phyloP scores from a whole-genome alignment of 1,140 invertebrate genomes.

The Maniola jurtina region DNA sequence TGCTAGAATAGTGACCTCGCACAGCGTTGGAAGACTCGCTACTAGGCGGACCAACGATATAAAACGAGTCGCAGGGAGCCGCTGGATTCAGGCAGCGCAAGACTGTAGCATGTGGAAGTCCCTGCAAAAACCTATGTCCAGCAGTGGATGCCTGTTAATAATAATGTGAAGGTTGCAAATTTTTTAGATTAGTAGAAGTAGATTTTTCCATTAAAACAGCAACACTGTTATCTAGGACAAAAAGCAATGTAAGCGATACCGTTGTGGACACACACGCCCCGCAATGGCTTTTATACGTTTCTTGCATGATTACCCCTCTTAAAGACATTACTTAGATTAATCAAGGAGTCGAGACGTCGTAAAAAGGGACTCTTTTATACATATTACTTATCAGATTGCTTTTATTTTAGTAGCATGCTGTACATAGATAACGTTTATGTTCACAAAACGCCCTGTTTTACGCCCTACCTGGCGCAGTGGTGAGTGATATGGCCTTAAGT shows the following conservation, averaged over 20 bases:
- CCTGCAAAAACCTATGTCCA: no score
- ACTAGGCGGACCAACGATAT: no score
- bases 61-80: no score
- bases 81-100: no score
- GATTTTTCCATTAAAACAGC: constrained; percentile 1
- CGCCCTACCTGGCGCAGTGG: no score
- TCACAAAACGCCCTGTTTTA: constrained; percentile 13
- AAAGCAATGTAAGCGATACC: not conserved
- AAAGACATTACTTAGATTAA: constrained; percentile 51
- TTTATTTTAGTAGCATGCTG: constrained; percentile 52
- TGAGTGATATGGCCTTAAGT: no score
- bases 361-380: constrained; percentile 57
- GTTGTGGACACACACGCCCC: constrained; percentile 46
- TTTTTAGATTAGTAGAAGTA: not conserved
- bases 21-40: no score
- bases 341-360: constrained; percentile 48
- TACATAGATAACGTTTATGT: constrained; percentile 51
- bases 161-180: not conserved
- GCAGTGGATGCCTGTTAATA: no score
- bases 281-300: constrained; percentile 54
- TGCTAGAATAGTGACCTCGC: no score
- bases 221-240: constrained; percentile 1
- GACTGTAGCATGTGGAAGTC: no score
- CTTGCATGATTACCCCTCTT: constrained; percentile 60
- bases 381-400: constrained; percentile 57